These are phyloP conservation scores for Aythya baeri DNA, from an alignment of 2,113 vertebrate species.

Conservation along the genomic window DNA sequence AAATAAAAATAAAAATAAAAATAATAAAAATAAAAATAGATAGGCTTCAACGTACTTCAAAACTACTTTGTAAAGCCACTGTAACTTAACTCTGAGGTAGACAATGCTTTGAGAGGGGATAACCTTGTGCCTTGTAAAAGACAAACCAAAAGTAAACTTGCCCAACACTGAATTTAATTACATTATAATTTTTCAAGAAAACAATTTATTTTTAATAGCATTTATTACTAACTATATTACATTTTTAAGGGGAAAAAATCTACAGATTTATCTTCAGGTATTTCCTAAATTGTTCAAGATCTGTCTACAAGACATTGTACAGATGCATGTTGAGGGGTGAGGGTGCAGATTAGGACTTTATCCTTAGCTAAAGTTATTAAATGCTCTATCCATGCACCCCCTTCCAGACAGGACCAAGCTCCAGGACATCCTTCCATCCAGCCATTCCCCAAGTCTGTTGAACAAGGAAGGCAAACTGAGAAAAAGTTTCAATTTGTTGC, in stretches of 20 bases:
- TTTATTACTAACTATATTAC: not conserved
- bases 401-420: not conserved
- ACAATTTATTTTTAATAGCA: not conserved
- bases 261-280: not conserved
- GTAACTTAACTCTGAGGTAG: not conserved
- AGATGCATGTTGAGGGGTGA: accelerated
- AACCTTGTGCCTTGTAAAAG: not conserved
- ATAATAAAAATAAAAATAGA: not conserved
- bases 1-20: no score
- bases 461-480: not conserved
- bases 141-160: not conserved
- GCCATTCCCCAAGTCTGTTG: not conserved
- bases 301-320: not conserved
- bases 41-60: not conserved
- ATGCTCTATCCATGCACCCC: not conserved
- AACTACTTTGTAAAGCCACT: not conserved
- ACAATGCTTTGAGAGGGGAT: not conserved
- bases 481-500: not conserved
- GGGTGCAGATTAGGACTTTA: accelerated
- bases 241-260: not conserved
- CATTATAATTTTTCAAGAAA: not conserved
- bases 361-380: not conserved
- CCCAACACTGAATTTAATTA: not conserved
- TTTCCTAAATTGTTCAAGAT: not conserved
- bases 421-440: not conserved